Conservation (phyloP, 2,113 vertebrate species). For the Edolisoma coerulescens region DNA sequence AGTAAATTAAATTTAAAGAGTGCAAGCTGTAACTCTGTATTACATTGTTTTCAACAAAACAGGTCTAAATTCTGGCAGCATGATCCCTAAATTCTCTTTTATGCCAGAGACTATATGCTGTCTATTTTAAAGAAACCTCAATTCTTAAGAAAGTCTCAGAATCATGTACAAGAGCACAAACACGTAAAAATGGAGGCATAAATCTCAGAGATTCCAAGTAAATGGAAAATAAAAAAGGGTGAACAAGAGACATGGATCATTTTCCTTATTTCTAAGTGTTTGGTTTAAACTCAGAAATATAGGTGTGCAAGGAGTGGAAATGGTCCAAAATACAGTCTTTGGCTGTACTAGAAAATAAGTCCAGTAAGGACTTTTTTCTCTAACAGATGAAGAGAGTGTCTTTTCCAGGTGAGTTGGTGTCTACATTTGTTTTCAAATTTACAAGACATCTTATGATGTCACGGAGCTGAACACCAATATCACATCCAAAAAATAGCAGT, state of each 20-base stretch:
- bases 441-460: not conserved
- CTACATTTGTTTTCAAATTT: not conserved
- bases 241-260: fast-evolving
- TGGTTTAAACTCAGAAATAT: not conserved
- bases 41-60: not conserved
- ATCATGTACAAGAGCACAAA: not conserved
- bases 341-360: not conserved
- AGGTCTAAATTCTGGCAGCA: not conserved
- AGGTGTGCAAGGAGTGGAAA: not conserved
- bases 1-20: not conserved
- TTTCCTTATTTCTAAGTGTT: not conserved
- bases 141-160: not conserved
- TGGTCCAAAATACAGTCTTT: fast-evolving
- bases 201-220: not conserved
- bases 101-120: not conserved
- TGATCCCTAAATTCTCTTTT: not conserved
- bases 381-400: not conserved
- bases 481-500: not conserved
- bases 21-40: fast-evolving
- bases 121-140: not conserved
- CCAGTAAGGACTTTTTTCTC: not conserved
- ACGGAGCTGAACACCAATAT: not conserved
- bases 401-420: not conserved
- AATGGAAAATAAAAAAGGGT: not conserved
- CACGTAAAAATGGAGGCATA: fast-evolving